Evolutionary conservation across 2,888 invertebrate species (phyloP), one percentile per base, ranked within the genome.

Genomic region (Ectobius pallidus): DNA sequence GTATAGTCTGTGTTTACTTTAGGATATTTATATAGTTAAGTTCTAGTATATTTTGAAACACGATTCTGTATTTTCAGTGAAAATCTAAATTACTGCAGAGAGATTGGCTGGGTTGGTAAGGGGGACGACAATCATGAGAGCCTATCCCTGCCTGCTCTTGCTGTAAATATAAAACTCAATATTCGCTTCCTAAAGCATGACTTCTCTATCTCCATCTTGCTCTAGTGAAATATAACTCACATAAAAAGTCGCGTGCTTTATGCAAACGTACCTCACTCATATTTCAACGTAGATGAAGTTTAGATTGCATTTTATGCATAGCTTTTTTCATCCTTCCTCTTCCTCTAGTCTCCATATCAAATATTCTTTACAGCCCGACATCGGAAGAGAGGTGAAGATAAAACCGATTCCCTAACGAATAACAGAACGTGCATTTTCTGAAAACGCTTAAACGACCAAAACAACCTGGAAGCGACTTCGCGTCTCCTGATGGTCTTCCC

Each of bases 251-350:
- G 34, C 62, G 52, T 39, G 49, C 62, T 71, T 71, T 71, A 71
- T 71, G 62, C 71, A 71, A 62, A 49, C 49, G 20, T 32, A 63
- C 46, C 49, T 58, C 58, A 39, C 70, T 58, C 70, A 44, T 70
- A 70, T 70, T 58, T 70, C 70, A 70, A 68, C 65, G 42, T 70
- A 73, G 70, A 73, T 73, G 67, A 62, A 71, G 69, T 73, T 75
- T 75, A 71, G 75, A 75, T 75, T 75, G 71, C 69, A 73, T 75
- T 75, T 71, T 73, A 73, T 75, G 75, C 75, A 75, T 73, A 75
- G 72, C 70, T 73, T 71, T 74, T 61, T 52, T 34, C 34, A 20
- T n/a, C 9, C 22, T 63, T 39, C 11, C 62, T 62, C 25, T 62
- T 32, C 46, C 46, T 49, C 49, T 27, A 42, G 34, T 71, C 62